Conservation (phyloP, 53 echinoderm and acorn worm species). For the Zoroaster sp. region DNA sequence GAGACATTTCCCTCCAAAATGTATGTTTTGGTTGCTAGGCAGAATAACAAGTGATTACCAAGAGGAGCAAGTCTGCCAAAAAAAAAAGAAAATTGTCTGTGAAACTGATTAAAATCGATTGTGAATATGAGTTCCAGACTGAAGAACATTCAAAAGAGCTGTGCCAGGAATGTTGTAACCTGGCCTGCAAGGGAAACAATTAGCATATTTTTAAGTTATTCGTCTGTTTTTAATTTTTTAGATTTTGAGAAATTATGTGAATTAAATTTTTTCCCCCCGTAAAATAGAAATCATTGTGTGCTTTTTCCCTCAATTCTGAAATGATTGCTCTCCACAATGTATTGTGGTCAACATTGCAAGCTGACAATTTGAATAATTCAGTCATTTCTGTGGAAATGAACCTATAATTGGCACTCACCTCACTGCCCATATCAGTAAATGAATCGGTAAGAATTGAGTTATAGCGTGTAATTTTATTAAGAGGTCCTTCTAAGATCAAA, state of each 20-base stretch:
- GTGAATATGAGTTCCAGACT: not conserved
- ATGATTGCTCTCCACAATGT: too few species aligned
- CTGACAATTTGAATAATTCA: not conserved
- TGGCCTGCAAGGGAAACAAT: not conserved
- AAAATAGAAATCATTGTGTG: too few species aligned
- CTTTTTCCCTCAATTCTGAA: too few species aligned
- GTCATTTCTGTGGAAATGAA: not conserved
- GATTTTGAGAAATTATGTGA: too few species aligned
- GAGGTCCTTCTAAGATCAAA: not conserved
- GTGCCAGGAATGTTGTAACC: not conserved
- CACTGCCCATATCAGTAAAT: not conserved
- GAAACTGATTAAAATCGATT: not conserved
- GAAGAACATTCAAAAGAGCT: not conserved
- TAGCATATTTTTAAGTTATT: not conserved
- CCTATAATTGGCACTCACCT: not conserved
- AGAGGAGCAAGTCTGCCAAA: not conserved
- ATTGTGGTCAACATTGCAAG: not conserved
- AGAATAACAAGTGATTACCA: not conserved
- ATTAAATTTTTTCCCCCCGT: too few species aligned
- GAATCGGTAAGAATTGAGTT: not conserved
- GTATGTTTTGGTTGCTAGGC: not conserved
- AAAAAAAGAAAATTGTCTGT: not conserved
- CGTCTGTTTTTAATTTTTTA: not conserved
- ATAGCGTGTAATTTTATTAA: not conserved
- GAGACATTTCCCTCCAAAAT: conserved; percentile 18